These are phyloP conservation scores for Mellivora capensis DNA, from an alignment of 2,113 vertebrate genomes.

Conservation along the genomic window DNA sequence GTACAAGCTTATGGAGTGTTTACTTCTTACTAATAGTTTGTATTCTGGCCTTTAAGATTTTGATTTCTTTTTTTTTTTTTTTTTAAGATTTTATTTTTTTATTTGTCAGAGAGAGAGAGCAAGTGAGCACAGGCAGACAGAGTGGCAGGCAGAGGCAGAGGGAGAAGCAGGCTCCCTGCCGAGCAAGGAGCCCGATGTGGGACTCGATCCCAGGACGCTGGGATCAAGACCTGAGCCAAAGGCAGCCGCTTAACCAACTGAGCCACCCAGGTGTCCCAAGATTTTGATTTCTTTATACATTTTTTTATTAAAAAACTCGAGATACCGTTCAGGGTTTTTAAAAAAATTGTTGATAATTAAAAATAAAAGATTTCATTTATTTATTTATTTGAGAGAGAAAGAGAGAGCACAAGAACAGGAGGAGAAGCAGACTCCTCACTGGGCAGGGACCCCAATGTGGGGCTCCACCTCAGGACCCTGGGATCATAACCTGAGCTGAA, in stretches of 20 bases:
- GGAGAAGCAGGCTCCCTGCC: too few relatives aligned
- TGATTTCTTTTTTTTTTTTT: background rate
- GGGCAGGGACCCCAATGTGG: background rate
- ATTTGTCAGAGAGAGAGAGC: too few relatives aligned
- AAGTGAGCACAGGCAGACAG: too few relatives aligned
- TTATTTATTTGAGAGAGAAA: background rate
- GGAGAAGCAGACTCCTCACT: background rate
- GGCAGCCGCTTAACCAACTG: too few relatives aligned
- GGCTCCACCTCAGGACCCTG: background rate
- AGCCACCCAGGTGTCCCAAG: too few relatives aligned
- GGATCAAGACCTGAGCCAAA: too few relatives aligned
- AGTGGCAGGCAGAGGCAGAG: too few relatives aligned
- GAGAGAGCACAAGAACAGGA: background rate
- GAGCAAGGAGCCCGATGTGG: too few relatives aligned
- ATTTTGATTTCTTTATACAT: background rate
- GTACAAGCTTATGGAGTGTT: background rate
- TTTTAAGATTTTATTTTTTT: too few relatives aligned
- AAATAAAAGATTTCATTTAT: background rate
- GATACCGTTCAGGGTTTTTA: background rate
- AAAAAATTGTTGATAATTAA: background rate
- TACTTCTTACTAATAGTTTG: background rate
- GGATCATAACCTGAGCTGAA: background rate
- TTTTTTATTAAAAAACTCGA: background rate
- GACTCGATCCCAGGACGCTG: too few relatives aligned
- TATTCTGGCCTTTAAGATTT: background rate